These are phyloP conservation scores for Euproctis similis DNA, from an alignment of 2,888 invertebrate genomes.

Conservation along the genomic window DNA sequence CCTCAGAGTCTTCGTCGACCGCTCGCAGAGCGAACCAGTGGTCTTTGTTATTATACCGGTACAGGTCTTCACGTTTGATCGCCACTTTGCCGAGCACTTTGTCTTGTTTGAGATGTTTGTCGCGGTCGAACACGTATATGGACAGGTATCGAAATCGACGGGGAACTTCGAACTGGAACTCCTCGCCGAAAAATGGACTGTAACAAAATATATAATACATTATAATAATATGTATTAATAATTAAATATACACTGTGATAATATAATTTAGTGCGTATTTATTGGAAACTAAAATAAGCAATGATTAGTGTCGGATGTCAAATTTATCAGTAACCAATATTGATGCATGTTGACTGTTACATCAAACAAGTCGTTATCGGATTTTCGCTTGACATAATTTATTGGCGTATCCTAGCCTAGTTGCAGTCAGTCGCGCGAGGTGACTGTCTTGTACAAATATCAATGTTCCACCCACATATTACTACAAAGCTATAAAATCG, in stretches of 20 bases:
- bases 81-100: conserved; percentile 88
- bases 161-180: conserved; percentile 95
- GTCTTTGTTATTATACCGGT: conserved; percentile 92
- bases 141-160: conserved; percentile 91
- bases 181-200: conserved; percentile 94
- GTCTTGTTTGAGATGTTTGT: conserved; percentile 88
- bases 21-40: conserved; percentile 92
- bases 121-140: conserved; percentile 91
- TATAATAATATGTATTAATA: background rate
- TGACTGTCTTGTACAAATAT: conserved; percentile 30
- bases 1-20: conserved; percentile 92
- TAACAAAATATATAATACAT: conserved; percentile 40
- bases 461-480: conserved; percentile 33
- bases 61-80: conserved; percentile 89
- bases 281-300: conserved; percentile 3
- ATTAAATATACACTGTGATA: background rate
- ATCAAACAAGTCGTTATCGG: conserved; percentile 37
- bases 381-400: conserved; percentile 35
- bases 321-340: conserved; percentile 31
- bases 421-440: conserved; percentile 37
- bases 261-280: conserved; percentile 1
- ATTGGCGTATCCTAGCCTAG: conserved; percentile 29
- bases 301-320: conserved; percentile 27
- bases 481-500: too few species aligned
- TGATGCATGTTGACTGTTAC: conserved; percentile 34